These are phyloP conservation scores for Maniola hyperantus DNA, from an alignment of 2,888 invertebrate species.

Conservation along the genomic window DNA sequence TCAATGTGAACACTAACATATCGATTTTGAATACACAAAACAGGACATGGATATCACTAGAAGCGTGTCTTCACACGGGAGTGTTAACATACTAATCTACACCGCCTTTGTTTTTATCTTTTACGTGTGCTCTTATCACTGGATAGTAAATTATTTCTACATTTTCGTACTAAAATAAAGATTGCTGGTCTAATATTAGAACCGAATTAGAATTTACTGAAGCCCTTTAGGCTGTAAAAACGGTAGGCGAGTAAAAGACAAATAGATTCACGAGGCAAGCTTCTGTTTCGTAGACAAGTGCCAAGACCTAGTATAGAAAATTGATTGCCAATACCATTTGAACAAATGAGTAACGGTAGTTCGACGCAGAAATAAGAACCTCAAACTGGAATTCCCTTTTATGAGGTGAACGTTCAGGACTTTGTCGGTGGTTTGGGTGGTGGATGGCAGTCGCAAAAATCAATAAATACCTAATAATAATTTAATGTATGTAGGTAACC, in stretches of 20 bases:
- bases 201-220: slow-evolving; percentile 45
- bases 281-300: slow-evolving; percentile 23
- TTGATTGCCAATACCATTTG: slow-evolving; percentile 5
- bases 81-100: slow-evolving; percentile 68
- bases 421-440: too few relatives aligned
- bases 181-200: slow-evolving; percentile 34
- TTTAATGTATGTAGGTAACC: too few relatives aligned
- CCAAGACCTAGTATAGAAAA: slow-evolving; percentile 17
- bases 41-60: slow-evolving; percentile 45
- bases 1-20: slow-evolving; percentile 59
- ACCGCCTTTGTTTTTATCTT: slow-evolving; percentile 60
- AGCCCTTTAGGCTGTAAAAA: slow-evolving; percentile 30
- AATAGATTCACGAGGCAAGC: slow-evolving; percentile 49
- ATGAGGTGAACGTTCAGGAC: too few relatives aligned
- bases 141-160: slow-evolving; percentile 67
- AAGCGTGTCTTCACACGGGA: slow-evolving; percentile 50
- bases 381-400: too few relatives aligned
- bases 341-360: too few relatives aligned
- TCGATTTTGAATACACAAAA: slow-evolving; percentile 41
- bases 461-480: too few relatives aligned
- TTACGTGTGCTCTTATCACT: slow-evolving; percentile 60
- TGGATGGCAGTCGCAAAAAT: too few relatives aligned
- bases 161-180: slow-evolving; percentile 54
- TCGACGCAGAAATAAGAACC: too few relatives aligned
- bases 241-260: slow-evolving; percentile 45